Conservation (phyloP, 2,888 invertebrate genomes). For the Nemotelus nigrinus region DNA sequence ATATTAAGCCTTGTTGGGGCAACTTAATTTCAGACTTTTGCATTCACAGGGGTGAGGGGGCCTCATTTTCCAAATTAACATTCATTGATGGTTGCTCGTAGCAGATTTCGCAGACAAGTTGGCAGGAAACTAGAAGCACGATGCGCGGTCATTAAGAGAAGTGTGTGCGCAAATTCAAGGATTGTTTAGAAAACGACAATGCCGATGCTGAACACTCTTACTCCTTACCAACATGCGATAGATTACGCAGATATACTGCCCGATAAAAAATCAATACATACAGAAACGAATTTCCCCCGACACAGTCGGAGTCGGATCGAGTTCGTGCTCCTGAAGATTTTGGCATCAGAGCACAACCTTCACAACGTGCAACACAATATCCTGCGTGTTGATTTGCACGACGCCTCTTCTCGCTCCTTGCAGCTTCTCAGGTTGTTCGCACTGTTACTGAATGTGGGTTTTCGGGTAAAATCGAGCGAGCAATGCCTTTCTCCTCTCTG, state of each 20-base stretch:
- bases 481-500: constrained; percentile 17
- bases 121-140: neutral
- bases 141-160: neutral
- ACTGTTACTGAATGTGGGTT: neutral
- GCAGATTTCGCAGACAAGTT: neutral
- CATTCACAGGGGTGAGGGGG: neutral
- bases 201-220: constrained; percentile 1
- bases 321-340: neutral
- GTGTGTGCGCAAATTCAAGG: constrained; percentile 23
- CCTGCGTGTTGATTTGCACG: constrained; percentile 23
- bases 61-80: neutral
- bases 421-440: too few relatives aligned
- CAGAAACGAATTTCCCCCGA: neutral
- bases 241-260: constrained; percentile 11
- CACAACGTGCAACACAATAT: constrained; percentile 17
- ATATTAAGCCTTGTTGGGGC: neutral
- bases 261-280: constrained; percentile 30
- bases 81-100: neutral
- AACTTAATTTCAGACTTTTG: neutral
- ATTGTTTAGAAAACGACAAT: constrained; percentile 40
- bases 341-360: constrained; percentile 10
- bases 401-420: neutral
- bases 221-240: neutral
- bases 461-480: neutral
- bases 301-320: too few relatives aligned